Conservation (phyloP, 2,888 invertebrate species). For the Lacanobia wlatinum region DNA sequence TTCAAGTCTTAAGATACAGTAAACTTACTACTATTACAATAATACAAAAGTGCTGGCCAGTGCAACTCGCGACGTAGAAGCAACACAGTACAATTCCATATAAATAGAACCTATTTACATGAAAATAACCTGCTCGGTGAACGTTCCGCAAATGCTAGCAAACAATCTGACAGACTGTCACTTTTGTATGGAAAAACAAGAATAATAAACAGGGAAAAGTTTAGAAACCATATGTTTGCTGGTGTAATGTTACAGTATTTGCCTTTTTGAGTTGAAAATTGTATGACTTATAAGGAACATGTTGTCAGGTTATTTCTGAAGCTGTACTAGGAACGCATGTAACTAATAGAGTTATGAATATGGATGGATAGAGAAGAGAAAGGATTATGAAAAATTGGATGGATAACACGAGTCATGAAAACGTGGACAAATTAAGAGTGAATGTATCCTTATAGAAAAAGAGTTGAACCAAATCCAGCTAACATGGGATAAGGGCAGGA, state of each 20-base stretch:
- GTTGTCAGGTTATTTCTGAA: neutral
- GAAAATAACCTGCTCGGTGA: conserved; percentile 49
- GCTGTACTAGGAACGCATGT: neutral
- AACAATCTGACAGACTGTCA: conserved; percentile 49
- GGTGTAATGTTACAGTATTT: conserved; percentile 16
- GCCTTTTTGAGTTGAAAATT: conserved; percentile 12
- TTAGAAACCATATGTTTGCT: conserved; percentile 45
- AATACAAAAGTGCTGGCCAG: conserved; percentile 22
- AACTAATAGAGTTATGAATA: no score
- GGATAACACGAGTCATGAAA: no score
- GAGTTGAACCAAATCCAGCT: no score
- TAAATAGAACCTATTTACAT: conserved; percentile 61
- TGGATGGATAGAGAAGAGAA: no score
- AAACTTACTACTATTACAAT: conserved; percentile 12
- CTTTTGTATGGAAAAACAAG: conserved; percentile 48
- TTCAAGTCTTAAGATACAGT: neutral
- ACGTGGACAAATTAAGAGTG: no score
- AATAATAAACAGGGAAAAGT: conserved; percentile 55
- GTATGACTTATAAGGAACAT: neutral
- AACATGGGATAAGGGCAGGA: no score
- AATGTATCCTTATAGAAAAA: no score
- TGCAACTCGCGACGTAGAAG: conserved; percentile 19
- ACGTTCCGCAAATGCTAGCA: conserved; percentile 45
- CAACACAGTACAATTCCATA: conserved; percentile 41
- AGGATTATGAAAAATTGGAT: no score